These are phyloP conservation scores for Cynopterus sphinx DNA, from an alignment of 2,797 vertebrate genomes.

Conservation along the genomic window DNA sequence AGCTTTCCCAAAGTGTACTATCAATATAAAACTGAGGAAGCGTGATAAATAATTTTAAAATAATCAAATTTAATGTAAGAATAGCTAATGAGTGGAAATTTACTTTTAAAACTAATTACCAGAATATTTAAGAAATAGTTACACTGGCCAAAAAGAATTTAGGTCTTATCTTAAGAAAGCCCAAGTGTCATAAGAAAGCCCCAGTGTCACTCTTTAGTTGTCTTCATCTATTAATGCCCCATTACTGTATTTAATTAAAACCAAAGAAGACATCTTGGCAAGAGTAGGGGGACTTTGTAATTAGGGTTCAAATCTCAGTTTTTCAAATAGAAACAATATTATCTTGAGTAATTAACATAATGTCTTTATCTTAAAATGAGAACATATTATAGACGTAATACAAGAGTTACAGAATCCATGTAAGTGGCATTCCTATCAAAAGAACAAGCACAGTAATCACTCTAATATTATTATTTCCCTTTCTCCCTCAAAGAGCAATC, in stretches of 20 bases:
- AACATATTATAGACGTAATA: not conserved
- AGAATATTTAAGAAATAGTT: not conserved
- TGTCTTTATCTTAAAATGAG: not conserved
- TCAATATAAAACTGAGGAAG: not conserved
- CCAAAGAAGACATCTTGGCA: not conserved
- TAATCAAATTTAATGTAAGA: not conserved
- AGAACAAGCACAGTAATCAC: not conserved
- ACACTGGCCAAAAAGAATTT: not conserved
- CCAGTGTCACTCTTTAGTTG: not conserved
- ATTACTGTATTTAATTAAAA: not conserved
- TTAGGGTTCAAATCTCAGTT: not conserved
- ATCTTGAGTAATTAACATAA: not conserved
- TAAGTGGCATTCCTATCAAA: not conserved
- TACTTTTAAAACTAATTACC: conserved; percentile 4
- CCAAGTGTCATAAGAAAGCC: not conserved
- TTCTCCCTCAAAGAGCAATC: not conserved
- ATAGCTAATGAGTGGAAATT: not conserved
- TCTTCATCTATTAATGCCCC: not conserved
- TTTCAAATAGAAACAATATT: not conserved
- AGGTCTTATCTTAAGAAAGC: not conserved
- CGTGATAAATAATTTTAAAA: not conserved
- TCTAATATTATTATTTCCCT: not conserved
- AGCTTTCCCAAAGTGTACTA: not conserved
- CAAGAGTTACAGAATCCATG: not conserved
- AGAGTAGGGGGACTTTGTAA: not conserved